A percentile compares a stretch with the other conserved stretches of the same genome.
Conservation (phyloP, 30 jellyfish, hydroid and myxozoan species). For the Aurelia aurita region DNA sequence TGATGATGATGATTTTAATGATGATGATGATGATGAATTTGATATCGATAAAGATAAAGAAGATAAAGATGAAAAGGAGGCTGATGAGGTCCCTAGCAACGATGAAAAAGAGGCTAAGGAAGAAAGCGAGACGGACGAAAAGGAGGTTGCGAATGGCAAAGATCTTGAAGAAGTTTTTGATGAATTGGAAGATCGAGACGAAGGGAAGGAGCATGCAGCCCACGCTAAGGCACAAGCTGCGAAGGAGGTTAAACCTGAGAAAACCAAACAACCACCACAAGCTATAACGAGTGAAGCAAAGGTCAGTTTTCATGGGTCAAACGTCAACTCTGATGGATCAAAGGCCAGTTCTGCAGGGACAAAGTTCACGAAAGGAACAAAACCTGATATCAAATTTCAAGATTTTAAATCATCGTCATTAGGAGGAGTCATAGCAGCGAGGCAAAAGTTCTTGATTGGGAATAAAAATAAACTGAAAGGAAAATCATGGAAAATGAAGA, state of each 20-base stretch:
- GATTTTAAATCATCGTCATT: neutral
- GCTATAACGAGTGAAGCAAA: slow-evolving; percentile 34
- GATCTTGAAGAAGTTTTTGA: slow-evolving; percentile 54
- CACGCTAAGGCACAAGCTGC: slow-evolving; percentile 7
- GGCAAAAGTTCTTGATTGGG: slow-evolving; percentile 30
- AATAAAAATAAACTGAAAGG: neutral
- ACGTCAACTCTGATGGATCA: no score
- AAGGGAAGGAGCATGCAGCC: slow-evolving; percentile 40
- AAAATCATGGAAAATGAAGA: no score
- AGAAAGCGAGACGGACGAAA: slow-evolving; percentile 11
- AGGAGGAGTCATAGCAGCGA: slow-evolving; percentile 15
- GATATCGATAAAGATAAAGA: slow-evolving; percentile 61
- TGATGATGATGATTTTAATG: slow-evolving; percentile 52
- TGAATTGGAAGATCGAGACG: slow-evolving; percentile 38
- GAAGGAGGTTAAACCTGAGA: neutral
- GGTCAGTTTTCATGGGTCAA: neutral
- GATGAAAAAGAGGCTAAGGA: slow-evolving; percentile 53
- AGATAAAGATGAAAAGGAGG: slow-evolving; percentile 50
- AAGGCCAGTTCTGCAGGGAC: no score
- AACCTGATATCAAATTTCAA: neutral
- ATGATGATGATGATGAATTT: slow-evolving; percentile 77
- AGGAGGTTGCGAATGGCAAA: slow-evolving; percentile 49
- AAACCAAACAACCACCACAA: slow-evolving; percentile 11
- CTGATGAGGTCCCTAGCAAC: slow-evolving; percentile 49
- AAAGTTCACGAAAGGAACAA: neutral